Conservation (phyloP, 2,888 invertebrate species). For the Escarpia spicata region DNA sequence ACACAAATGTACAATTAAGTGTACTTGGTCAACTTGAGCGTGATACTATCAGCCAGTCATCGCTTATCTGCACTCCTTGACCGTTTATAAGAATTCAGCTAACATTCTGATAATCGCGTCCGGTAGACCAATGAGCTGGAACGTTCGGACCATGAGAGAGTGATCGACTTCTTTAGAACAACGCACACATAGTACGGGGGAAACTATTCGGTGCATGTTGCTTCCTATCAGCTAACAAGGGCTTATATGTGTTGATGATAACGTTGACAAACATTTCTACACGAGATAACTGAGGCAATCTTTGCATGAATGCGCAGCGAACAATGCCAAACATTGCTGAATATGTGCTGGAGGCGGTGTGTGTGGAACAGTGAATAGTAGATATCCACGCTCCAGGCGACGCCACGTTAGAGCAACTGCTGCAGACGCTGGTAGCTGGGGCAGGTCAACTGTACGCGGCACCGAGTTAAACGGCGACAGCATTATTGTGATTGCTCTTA, state of each 20-base stretch:
- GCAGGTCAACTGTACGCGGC: background rate
- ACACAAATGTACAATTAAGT: no score
- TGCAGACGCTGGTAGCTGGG: background rate
- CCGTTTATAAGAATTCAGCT: no score
- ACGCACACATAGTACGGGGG: background rate
- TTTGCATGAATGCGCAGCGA: background rate
- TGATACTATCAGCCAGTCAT: no score
- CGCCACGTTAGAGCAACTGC: background rate
- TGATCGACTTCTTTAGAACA: background rate
- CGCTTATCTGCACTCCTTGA: no score
- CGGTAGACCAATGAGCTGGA: no score
- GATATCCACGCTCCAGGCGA: background rate
- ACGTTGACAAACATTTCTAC: background rate
- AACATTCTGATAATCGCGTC: no score
- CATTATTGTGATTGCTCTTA: background rate
- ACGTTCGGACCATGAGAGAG: no score
- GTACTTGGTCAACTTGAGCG: no score
- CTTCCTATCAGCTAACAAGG: background rate
- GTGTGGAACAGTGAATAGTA: background rate
- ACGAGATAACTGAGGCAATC: background rate
- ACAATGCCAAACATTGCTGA: background rate
- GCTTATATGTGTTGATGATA: background rate
- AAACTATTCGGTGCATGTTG: background rate
- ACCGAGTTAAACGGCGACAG: background rate
- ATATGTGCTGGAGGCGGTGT: background rate